A percentile compares a stretch with the other conserved stretches of the same genome.
phyloP scores from a whole-genome alignment of 1,140 invertebrate species.

The Lamellibrachia luymesi region DNA sequence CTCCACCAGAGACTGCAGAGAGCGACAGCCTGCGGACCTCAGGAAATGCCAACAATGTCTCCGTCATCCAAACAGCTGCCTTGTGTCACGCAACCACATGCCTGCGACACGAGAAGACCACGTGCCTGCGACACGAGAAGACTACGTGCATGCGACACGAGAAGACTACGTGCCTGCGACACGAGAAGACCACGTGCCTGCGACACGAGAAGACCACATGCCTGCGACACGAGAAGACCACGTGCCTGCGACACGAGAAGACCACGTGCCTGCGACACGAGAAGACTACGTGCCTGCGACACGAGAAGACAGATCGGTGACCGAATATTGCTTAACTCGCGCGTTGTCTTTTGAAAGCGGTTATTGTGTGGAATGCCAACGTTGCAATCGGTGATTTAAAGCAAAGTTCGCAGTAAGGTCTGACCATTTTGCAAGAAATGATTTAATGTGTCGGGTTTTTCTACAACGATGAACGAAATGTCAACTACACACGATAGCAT shows the following conservation, averaged over 20 bases:
- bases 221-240: neutral
- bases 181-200: neutral
- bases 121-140: neutral
- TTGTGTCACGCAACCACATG: neutral
- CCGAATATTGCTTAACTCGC: neutral
- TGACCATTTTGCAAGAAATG: no score
- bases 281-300: neutral
- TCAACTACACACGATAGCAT: no score
- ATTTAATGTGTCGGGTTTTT: no score
- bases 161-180: neutral
- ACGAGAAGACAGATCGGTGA: neutral
- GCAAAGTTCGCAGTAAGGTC: neutral
- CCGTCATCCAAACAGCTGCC: neutral
- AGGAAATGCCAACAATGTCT: neutral
- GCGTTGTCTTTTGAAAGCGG: neutral
- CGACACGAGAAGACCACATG: neutral
- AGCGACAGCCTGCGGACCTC: neutral
- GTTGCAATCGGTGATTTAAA: neutral
- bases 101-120: neutral
- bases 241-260: neutral
- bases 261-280: neutral
- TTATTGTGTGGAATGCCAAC: neutral
- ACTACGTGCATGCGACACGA: neutral
- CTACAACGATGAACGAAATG: no score
- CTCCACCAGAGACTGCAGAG: neutral